Conservation (phyloP, 1,140 invertebrate genomes). For the Eulimnadia texana region DNA sequence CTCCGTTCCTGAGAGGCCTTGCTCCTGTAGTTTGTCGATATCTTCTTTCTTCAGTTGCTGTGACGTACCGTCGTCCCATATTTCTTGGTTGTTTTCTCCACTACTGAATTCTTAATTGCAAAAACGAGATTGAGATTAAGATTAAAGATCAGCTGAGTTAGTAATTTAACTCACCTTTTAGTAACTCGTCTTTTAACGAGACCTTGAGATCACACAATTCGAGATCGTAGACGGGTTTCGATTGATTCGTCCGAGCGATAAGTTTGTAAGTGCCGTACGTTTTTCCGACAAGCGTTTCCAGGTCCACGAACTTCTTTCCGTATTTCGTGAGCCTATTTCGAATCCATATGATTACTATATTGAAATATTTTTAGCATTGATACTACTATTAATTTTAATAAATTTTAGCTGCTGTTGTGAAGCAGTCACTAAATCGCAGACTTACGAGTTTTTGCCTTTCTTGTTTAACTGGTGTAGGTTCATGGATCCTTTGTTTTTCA, state of each 20-base stretch:
- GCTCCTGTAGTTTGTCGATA: slow-evolving; percentile 57
- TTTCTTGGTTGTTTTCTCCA: slow-evolving; percentile 68
- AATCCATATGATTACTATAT: no score
- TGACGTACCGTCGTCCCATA: slow-evolving; percentile 67
- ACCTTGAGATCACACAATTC: background rate
- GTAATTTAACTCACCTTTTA: slow-evolving; percentile 29
- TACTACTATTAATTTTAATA: no score
- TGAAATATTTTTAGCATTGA: no score
- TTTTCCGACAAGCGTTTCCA: slow-evolving; percentile 51
- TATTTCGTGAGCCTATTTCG: slow-evolving; percentile 36
- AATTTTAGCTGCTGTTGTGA: no score
- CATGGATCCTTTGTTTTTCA: slow-evolving; percentile 56
- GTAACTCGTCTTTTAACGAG: slow-evolving; percentile 27
- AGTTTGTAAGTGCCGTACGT: slow-evolving; percentile 66
- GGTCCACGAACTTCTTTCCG: slow-evolving; percentile 53
- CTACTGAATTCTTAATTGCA: slow-evolving; percentile 29
- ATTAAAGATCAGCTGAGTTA: slow-evolving; percentile 35
- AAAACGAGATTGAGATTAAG: slow-evolving; percentile 30
- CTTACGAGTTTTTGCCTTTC: slow-evolving; percentile 19
- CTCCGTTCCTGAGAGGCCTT: slow-evolving; percentile 56
- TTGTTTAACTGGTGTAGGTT: slow-evolving; percentile 54
- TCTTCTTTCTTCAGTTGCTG: slow-evolving; percentile 70
- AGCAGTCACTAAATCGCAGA: background rate
- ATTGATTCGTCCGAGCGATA: slow-evolving; percentile 40
- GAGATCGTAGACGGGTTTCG: slow-evolving; percentile 26